phyloP scores from a whole-genome alignment of 2,113 vertebrate genomes.

The Cacatua alba region DNA sequence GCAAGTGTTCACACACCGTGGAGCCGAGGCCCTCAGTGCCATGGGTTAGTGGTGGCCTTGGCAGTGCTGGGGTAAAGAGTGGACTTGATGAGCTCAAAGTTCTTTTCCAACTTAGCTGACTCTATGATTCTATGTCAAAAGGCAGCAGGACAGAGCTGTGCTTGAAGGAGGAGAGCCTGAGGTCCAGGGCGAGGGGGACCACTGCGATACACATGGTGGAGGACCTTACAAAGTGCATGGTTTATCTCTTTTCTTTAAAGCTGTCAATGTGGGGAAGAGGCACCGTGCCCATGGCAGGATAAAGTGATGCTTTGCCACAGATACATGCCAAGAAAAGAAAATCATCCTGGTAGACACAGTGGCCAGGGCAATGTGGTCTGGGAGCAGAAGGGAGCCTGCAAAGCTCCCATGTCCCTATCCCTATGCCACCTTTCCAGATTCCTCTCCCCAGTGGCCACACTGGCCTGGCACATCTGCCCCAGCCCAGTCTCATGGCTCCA shows the following conservation, averaged over 20 bases:
- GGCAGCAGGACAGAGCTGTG: not conserved
- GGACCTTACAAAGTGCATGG: not conserved
- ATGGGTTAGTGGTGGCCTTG: no score
- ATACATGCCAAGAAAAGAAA: not conserved
- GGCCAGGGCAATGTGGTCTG: not conserved
- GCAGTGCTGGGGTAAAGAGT: not conserved
- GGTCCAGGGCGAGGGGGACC: not conserved
- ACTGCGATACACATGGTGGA: rapidly evolving
- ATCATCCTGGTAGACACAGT: not conserved
- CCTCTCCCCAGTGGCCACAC: not conserved
- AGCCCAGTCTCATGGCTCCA: not conserved
- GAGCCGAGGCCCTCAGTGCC: not conserved
- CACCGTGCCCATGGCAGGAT: not conserved
- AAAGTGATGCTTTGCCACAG: not conserved
- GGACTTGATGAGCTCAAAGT: not conserved
- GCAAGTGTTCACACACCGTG: rapidly evolving
- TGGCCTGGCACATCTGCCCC: not conserved
- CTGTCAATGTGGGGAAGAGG: not conserved
- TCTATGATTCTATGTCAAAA: not conserved
- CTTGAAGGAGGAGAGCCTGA: not conserved
- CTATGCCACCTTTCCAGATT: not conserved
- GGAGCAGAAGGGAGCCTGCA: not conserved
- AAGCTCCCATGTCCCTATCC: not conserved
- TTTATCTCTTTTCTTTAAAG: not conserved
- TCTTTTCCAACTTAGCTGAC: not conserved